A percentile compares a stretch with the other conserved stretches of the same genome.
phyloP scores from a whole-genome alignment of 2,888 invertebrate genomes.

The Ethmia dodecea region DNA sequence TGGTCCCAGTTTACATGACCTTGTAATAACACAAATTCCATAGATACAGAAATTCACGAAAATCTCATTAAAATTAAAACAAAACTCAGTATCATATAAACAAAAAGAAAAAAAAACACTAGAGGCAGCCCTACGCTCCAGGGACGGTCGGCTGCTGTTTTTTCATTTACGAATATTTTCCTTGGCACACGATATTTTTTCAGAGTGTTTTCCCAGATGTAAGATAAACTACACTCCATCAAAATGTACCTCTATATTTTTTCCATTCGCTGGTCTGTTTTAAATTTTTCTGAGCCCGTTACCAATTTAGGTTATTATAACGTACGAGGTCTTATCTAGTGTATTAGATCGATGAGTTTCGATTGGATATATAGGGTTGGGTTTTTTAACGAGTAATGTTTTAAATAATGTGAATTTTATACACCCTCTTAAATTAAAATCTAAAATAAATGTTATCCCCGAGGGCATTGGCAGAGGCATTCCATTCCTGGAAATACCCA shows the following conservation, averaged over 20 bases:
- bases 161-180: slow-evolving; percentile 78
- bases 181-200: slow-evolving; percentile 73
- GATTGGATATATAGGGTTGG: no score
- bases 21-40: no score
- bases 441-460: no score
- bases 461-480: no score
- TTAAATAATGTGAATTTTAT: no score
- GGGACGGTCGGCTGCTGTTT: slow-evolving; percentile 61
- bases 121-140: slow-evolving; percentile 44
- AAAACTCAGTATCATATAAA: not conserved
- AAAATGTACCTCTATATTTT: slow-evolving; percentile 61
- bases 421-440: no score
- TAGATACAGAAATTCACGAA: not conserved
- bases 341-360: not conserved
- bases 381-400: no score
- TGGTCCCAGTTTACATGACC: no score
- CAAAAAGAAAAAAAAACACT: not conserved
- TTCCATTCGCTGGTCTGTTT: slow-evolving; percentile 32
- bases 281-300: slow-evolving; percentile 12
- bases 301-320: not conserved
- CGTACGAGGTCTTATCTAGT: no score
- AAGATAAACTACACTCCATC: slow-evolving; percentile 76
- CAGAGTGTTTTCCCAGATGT: slow-evolving; percentile 72
- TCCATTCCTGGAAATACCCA: no score
- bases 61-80: not conserved